Evolutionary conservation across 2,797 vertebrate species (phyloP), one percentile per base, ranked within the genome.

Genomic region (Acrossocheilus fasciatus): DNA sequence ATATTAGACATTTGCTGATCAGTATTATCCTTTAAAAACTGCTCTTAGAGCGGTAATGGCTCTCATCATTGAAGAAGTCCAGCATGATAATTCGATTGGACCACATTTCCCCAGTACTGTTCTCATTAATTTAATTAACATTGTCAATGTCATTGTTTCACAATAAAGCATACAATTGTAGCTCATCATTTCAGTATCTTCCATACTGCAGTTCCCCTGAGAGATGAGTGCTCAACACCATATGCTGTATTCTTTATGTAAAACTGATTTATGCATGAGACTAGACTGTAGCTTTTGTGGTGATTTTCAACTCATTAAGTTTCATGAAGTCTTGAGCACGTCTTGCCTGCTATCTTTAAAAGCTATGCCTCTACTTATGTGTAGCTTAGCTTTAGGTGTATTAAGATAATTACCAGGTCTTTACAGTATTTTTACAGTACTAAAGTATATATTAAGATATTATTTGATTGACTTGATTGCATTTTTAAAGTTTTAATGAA

Each of bases 321-420:
- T 70, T 78, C 57, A 8, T 4, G 62, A 50, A 15, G 18, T 81
- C 78, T 86, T 77, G 76, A 75, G 64, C 86, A 90, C 86, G 43
- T 86, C 81, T 84, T 50, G 14, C 91, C 54, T 47, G 43, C 66
- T 81, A 14, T 74, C 77, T 90, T 52, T 90, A 52, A 79, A 66
- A 82, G 81, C 45, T 57, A 81, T 47, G 45, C 41, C 50, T 69
- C 52, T 14, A 14, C 12, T 59, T 57, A 30, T 64, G 88, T 89
- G 88, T 88, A 91, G 86, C 70, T 75, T 88, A 83, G 39, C 90
- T 92, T 88, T 91, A 90, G 91, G 87, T 88, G 86, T 87, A 84
- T 91, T 88, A 84, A 84, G 82, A 91, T 92, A 90, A 92, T 89
- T 92, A 91, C 92, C 92, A 94, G 92, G 93, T 4, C 12, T 72